Evolutionary conservation across 2,797 vertebrate genomes (phyloP).

Genomic region (Pangasius macronema): DNA sequence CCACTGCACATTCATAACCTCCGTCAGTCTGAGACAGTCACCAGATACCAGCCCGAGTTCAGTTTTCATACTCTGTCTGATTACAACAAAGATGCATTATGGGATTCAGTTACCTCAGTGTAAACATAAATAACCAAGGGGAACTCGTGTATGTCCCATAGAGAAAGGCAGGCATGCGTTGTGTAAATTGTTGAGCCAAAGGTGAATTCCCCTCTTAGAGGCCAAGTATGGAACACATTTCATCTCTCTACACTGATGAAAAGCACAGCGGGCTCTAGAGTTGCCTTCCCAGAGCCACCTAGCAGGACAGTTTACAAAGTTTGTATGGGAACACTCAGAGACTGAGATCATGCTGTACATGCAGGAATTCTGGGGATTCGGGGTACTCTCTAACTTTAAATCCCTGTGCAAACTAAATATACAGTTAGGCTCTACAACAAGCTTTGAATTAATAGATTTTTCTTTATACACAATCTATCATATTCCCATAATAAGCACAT

Average conservation of each 20-base stretch:
- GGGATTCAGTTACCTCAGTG: slow-evolving; percentile 23
- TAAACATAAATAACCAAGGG: slow-evolving; percentile 34
- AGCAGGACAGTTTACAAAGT: slow-evolving; percentile 43
- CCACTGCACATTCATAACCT: slow-evolving; percentile 11
- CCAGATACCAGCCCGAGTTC: slow-evolving; percentile 3
- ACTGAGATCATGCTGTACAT: neutral
- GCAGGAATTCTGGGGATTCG: neutral
- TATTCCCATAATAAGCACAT: neutral
- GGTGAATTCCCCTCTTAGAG: slow-evolving; percentile 34
- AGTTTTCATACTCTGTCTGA: slow-evolving; percentile 8
- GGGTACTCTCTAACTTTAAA: neutral
- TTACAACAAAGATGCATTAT: slow-evolving; percentile 41
- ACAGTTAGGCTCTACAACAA: neutral
- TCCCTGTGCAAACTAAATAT: neutral
- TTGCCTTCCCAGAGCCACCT: slow-evolving; percentile 29
- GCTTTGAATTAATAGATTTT: neutral
- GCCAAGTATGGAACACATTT: slow-evolving; percentile 44
- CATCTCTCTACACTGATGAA: slow-evolving; percentile 46
- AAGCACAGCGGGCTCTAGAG: slow-evolving; percentile 33
- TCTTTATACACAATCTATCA: neutral
- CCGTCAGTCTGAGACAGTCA: neutral
- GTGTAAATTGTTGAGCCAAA: slow-evolving; percentile 31
- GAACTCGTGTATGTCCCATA: neutral
- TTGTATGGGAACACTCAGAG: slow-evolving; percentile 32
- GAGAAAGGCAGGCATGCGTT: slow-evolving; percentile 27